Evolutionary conservation across 2,797 vertebrate species (phyloP), one percentile per base, ranked within the genome.

Genomic region (Siniperca undulata): DNA sequence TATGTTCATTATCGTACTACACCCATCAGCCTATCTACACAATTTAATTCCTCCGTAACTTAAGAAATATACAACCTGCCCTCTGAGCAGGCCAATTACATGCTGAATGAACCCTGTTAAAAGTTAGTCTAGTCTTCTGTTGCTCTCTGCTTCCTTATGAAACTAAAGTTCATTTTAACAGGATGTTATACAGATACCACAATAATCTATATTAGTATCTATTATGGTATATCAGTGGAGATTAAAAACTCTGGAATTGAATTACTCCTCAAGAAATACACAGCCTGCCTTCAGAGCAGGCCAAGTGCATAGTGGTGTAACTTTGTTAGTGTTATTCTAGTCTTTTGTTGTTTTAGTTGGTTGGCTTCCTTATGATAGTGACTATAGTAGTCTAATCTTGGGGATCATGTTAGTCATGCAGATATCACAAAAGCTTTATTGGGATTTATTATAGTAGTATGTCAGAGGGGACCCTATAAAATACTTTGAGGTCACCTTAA

Each of bases 201-300:
- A 40, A 24, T 13, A 30, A 78, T 52, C 12, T 22, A 20, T n/a
- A 59, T 74, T 52, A 34, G n/a, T 27, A 11, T 68, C 13, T 65
- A 9, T 56, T n/a, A 22, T 30, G 16, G 30, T 46, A 20, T 50
- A 34, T 4, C 5, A 59, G 12, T 38, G 20, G 17, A 36, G 17
- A 70, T 27, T 22, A 22, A 58, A 58, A 59, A 7, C 9, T 4
- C 17, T 48, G 8, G 38, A 60, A 77, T 62, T 77, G 0, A 62
- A 80, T 72, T 70, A 30, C 46, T 30, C 14, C 20, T 53, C 19
- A 36, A 61, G 59, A 81, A 62, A 36, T 7, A 46, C 38, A 50
- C 3, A 58, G 19, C 40, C 62, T 56, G 14, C 19, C 17, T 19
- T 44, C 65, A 65, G 34, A 36, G 48, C 38, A 52, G 56, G 20